Conservation (phyloP, 2,797 vertebrate genomes). For the Mormyrus proboscirostris region DNA sequence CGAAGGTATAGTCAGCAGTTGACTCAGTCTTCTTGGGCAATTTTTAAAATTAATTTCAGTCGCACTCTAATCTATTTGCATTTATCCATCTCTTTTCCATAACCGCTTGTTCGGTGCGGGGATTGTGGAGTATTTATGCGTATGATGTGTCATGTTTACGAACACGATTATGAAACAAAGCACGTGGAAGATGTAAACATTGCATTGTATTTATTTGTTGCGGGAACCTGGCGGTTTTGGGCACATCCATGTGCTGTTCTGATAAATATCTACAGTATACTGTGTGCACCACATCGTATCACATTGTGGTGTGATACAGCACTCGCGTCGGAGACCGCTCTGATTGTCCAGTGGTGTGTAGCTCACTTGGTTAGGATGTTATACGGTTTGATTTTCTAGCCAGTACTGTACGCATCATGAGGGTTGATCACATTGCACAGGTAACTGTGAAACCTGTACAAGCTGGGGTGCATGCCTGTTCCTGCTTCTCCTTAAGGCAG, state of each 20-base stretch:
- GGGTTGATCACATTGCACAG: not conserved
- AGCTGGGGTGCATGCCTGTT: not conserved
- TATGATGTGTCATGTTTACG: not conserved
- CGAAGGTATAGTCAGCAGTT: not conserved
- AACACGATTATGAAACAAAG: not conserved
- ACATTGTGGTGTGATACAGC: not conserved
- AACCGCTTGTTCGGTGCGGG: not conserved
- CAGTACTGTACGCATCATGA: not conserved
- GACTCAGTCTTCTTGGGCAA: not conserved
- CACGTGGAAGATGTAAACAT: not conserved
- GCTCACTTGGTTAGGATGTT: not conserved
- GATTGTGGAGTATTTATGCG: not conserved
- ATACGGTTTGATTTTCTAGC: not conserved
- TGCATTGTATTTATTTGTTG: not conserved
- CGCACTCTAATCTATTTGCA: not conserved
- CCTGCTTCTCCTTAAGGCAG: not conserved
- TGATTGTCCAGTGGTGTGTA: not conserved
- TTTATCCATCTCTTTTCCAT: not conserved
- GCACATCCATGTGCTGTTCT: not conserved
- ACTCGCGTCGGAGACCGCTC: not conserved
- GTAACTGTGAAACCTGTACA: not conserved
- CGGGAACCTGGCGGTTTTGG: not conserved
- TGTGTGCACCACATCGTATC: not conserved
- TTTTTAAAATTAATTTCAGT: not conserved
- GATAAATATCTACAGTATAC: not conserved